Evolutionary conservation across 2,113 vertebrate species (phyloP), one percentile per base, ranked within the genome.

Genomic region (Otocyon megalotis): DNA sequence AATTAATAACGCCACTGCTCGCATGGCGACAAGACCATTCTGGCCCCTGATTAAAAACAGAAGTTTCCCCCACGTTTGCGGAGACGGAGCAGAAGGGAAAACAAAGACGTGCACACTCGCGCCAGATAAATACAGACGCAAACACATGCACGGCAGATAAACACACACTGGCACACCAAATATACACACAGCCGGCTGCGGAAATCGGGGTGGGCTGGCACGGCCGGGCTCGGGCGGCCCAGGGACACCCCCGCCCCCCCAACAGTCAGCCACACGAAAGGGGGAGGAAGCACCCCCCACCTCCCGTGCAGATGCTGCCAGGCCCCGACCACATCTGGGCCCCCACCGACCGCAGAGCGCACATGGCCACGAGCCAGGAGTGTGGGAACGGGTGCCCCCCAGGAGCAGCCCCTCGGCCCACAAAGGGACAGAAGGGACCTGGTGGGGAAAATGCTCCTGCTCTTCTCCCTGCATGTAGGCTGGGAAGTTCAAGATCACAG

Each of bases 21-120:
- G 77, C 0, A n/a, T 37, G n/a, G 80, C 72, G 16, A 53, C 3
- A 12, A 93, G 83, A 79, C 84, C 20, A 63, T 80, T 98, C 94
- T 50, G 90, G 96, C 80, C 97, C 84, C 88, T 76, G 88, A 96
- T 81, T 87, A 90, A 81, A 97, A 96, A 93, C 97, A 98, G 96
- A 98, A 97, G 94, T 96, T 93, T 89, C 88, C 92, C 90, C 93
- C 87, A 63, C 50, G 19, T 91, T 96, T 13, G 1, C 4, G 2
- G 96, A 97, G 97, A 96, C 2, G 0, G 67, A 96, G 93, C 96
- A 98, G 96, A 97, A 97, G 97, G 97, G 87, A 93, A 97, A 95
- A 97, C 96, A 97, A 96, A 97, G 96, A 96, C 72, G 35, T 24
- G 69, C 95, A 58, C 74, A 48, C 88, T 85, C 14, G 19, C 0